Percentiles rank a stretch among this genome's conserved stretches.
Evolutionary conservation across 2,888 invertebrate genomes (phyloP).

Genomic region (Conomelus anceps): DNA sequence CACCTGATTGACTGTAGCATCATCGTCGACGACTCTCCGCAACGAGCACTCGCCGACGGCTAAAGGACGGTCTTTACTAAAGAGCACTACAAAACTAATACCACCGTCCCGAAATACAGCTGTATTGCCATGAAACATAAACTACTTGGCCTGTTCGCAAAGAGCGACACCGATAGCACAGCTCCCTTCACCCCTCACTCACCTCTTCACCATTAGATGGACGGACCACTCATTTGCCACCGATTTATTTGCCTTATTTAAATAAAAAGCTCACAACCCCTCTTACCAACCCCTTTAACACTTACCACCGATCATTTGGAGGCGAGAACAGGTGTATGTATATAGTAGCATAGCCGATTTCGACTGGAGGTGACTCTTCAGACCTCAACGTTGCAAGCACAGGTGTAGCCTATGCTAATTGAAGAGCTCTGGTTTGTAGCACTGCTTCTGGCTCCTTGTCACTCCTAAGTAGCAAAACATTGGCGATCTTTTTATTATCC

Average conservation of each 20-base stretch:
- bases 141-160: not conserved
- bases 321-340: not conserved
- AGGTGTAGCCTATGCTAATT: too few relatives aligned
- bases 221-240: not conserved
- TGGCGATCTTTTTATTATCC: not conserved
- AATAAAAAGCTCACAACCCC: not conserved
- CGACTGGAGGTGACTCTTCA: too few relatives aligned
- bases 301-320: not conserved
- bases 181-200: slow-evolving; percentile 14
- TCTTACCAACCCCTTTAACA: not conserved
- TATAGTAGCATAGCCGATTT: too few relatives aligned
- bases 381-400: too few relatives aligned
- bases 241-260: slow-evolving; percentile 25
- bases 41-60: not conserved
- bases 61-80: slow-evolving; percentile 8
- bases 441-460: not conserved
- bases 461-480: not conserved
- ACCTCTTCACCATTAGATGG: not conserved
- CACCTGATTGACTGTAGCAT: slow-evolving; percentile 3
- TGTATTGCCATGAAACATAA: not conserved
- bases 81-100: not conserved
- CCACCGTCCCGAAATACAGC: not conserved
- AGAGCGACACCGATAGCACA: slow-evolving; percentile 3
- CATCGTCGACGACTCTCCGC: not conserved
- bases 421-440: not conserved